Base-by-base conservation (phyloP, 2,888 invertebrate genomes). In the Acrobasis consociella region DNA sequence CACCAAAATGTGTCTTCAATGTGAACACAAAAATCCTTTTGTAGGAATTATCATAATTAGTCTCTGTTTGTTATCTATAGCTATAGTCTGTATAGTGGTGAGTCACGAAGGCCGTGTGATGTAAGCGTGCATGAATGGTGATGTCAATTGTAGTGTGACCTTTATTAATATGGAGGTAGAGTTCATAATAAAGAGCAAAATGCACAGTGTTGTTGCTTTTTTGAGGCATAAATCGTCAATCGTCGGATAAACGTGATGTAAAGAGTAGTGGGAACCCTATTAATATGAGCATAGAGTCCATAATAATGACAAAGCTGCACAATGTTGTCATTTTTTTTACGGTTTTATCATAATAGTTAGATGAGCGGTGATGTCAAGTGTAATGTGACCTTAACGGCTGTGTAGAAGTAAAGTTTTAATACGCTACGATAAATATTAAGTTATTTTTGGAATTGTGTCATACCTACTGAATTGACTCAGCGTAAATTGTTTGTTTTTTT, bases 51-150 rank as follows among this genome's bases (percentile, higher is more conserved):
- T 69, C 59, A 56, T 9, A 42, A 42, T 46, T 56, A 22, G 5
- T 17, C 13, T 22, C 13, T 11, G 17, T 13, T 15, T 56, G 39
- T 56, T 65, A 17, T 63, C 58, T 60, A 64, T 51, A 62, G 60
- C 58, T 60, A 64, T 42, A 17, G 42, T 42, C 67, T 62, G 16
- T 65, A 60, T 58, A 63, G 55, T 62, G 63, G 60, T 76, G 74
- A 75, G 60, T 78, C 78, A 42, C 11, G 42, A 62, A 62, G 62
- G 62, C 37, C 55, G 55, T 37, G 62, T 62, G 55, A 62, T 55
- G 62, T 62, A 62, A 62, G 13, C 38, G 46, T 3, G n/a, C 7
- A 46, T 13, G 46, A 17, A 22, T 31, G 61, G 55, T 62, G 62
- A 62, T 62, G 62, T 62, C 55, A 62, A 62, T 11, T 55, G 37